Conservation (phyloP, 2,113 vertebrate species). For the Bettongia penicillata region DNA sequence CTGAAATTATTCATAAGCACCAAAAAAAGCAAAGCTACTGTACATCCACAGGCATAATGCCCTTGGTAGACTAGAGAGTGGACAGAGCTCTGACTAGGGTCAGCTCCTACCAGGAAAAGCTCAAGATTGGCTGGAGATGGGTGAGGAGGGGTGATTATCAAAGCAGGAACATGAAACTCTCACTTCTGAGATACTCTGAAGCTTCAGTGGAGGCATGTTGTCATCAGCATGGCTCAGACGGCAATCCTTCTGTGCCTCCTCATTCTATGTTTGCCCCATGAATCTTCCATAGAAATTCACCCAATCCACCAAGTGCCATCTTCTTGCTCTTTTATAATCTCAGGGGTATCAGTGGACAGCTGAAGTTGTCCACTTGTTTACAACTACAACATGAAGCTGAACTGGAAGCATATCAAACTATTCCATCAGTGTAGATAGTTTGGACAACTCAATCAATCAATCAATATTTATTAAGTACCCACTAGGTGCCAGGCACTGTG, state of each 20-base stretch:
- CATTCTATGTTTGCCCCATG: not conserved
- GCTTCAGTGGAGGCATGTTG: not conserved
- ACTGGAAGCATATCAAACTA: not conserved
- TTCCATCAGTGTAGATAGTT: not conserved
- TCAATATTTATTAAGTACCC: not conserved
- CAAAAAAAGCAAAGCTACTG: not conserved
- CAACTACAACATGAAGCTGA: not conserved
- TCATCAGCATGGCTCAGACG: no score
- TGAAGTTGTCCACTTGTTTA: not conserved
- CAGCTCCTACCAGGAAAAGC: not conserved
- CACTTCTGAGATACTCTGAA: not conserved
- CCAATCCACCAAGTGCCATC: not conserved
- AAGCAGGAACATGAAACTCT: not conserved
- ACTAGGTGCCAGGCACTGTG: not conserved
- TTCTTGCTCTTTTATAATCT: not conserved
- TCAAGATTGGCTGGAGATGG: not conserved
- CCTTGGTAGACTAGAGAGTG: not conserved
- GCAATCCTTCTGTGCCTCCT: not conserved
- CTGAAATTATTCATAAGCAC: not conserved
- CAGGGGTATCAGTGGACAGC: not conserved
- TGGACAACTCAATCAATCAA: not conserved
- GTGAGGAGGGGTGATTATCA: not conserved
- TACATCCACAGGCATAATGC: not conserved
- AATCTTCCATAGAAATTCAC: no score
- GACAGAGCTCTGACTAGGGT: not conserved